A percentile compares a stretch with the other conserved stretches of the same genome.
Conservation (phyloP, 2,113 vertebrate genomes). For the Okapia johnstoni region DNA sequence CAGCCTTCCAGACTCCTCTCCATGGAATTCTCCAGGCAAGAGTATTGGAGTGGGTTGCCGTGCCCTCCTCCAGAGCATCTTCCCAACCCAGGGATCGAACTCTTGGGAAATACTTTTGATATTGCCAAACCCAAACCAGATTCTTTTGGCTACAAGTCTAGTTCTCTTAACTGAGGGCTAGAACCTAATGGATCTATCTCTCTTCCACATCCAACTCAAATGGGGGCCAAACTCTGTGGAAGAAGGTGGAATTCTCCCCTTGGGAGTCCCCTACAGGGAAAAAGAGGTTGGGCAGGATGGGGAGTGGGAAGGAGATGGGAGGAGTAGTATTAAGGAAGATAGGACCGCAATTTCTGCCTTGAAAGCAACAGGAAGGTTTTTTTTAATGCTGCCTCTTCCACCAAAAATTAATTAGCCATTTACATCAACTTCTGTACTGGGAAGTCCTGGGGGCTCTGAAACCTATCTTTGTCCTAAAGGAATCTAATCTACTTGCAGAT, state of each 20-base stretch:
- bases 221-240: not conserved
- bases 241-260: not conserved
- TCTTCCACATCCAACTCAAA: not conserved
- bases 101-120: not conserved
- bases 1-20: not conserved
- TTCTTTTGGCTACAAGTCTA: not conserved
- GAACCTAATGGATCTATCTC: not conserved
- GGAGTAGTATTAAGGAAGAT: not conserved
- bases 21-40: not conserved
- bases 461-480: not conserved
- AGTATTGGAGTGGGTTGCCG: not conserved
- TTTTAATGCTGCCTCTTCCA: not conserved
- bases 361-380: not conserved
- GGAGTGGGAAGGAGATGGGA: too few species aligned
- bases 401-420: not conserved
- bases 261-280: not conserved
- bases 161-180: not conserved
- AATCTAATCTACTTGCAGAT: not conserved
- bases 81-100: not conserved
- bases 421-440: not conserved
- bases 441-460: not conserved
- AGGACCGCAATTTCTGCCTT: not conserved
- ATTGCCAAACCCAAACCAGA: not conserved
- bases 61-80: not conserved
- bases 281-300: not conserved